Evolutionary conservation across 2,797 vertebrate genomes (phyloP).

Genomic region (Lindbergichthys nudifrons): DNA sequence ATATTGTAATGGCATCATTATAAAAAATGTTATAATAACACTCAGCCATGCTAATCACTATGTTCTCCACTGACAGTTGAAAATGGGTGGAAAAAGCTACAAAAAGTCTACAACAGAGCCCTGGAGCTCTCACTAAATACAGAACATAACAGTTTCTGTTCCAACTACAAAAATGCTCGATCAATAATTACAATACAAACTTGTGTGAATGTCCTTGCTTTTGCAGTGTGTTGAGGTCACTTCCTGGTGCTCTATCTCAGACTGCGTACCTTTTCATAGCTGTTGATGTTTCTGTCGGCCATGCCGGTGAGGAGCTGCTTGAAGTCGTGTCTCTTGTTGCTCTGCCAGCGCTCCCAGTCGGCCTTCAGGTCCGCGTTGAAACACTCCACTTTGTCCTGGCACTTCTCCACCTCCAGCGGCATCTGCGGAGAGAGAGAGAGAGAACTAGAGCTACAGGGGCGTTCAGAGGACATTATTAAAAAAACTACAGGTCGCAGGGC

Average conservation of each 20-base stretch:
- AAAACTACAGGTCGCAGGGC: constrained; percentile 21
- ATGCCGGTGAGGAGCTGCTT: constrained; percentile 94
- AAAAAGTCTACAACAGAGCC: too few relatives aligned
- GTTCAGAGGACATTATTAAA: constrained; percentile 13
- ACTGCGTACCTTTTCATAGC: constrained; percentile 93
- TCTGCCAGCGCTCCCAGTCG: constrained; percentile 99
- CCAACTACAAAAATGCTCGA: too few relatives aligned
- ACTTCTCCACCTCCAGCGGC: constrained; percentile 94
- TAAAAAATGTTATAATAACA: too few relatives aligned
- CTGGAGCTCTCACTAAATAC: not conserved
- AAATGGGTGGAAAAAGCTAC: too few relatives aligned
- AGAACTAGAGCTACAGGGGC: constrained; percentile 60
- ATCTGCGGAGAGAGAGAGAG: constrained; percentile 79
- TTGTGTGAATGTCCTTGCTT: too few relatives aligned
- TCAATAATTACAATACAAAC: not conserved
- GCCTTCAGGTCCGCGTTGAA: constrained; percentile 98
- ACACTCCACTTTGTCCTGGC: constrained; percentile 95
- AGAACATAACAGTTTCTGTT: not conserved
- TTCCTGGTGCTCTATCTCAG: not conserved
- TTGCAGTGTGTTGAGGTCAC: not conserved
- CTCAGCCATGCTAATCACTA: too few relatives aligned
- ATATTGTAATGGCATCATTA: too few relatives aligned
- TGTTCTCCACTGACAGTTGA: too few relatives aligned
- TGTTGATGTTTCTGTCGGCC: constrained; percentile 96
- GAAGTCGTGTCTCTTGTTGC: constrained; percentile 96